A percentile compares a stretch with the other conserved stretches of the same genome.
phyloP scores from a whole-genome alignment of 2,888 invertebrate genomes.

The Diachrysia chrysitis region DNA sequence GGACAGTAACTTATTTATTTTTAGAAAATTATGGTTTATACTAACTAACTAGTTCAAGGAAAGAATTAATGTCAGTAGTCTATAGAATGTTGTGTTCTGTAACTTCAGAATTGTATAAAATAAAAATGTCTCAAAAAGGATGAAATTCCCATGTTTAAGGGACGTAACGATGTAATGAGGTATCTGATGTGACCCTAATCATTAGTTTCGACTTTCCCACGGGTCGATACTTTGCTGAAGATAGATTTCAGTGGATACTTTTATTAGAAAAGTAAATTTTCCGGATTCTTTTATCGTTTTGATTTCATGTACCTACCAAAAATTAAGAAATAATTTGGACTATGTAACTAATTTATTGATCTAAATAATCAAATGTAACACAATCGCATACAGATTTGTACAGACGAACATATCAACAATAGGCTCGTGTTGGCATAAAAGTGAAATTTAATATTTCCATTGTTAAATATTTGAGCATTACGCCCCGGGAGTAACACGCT shows the following conservation, averaged over 20 bases:
- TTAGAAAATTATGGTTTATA: background rate
- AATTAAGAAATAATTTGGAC: background rate
- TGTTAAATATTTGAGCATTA: conserved; percentile 71
- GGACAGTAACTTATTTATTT: background rate
- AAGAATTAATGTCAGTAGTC: background rate
- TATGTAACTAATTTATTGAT: background rate
- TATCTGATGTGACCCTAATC: too few relatives aligned
- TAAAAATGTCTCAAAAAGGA: too few relatives aligned
- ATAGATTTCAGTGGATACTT: background rate
- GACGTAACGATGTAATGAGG: too few relatives aligned
- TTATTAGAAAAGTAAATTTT: too few relatives aligned
- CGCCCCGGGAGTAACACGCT: conserved; percentile 72
- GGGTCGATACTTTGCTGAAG: background rate
- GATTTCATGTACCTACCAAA: too few relatives aligned
- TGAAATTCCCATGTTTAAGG: too few relatives aligned
- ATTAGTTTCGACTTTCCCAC: too few relatives aligned
- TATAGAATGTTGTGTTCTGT: too few relatives aligned
- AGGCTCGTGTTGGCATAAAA: conserved; percentile 33
- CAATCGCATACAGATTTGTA: conserved; percentile 13
- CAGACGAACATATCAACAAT: conserved; percentile 35
- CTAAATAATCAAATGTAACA: conserved; percentile 19
- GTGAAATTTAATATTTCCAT: conserved; percentile 73
- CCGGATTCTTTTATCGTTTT: too few relatives aligned
- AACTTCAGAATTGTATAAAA: too few relatives aligned
- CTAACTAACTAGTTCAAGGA: background rate